Evolutionary conservation across 2,113 vertebrate species (phyloP), one percentile per base, ranked within the genome.

Genomic region (Gavia stellata): DNA sequence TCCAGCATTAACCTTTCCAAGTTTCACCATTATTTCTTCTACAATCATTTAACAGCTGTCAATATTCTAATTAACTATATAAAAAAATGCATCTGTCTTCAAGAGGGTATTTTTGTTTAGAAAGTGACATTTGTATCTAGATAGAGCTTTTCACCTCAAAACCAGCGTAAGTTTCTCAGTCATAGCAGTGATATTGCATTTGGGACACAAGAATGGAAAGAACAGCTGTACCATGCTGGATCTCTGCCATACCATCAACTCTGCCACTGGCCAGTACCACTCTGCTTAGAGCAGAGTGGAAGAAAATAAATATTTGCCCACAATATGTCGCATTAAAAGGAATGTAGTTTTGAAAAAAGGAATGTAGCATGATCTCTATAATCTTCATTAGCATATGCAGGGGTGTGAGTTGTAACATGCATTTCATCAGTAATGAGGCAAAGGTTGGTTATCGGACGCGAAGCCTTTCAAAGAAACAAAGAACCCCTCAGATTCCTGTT

Each of bases 91-190:
- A 72, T 34, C 72, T 63, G 50, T 81, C 82, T 73, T 91, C 21
- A 58, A 25, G 73, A 94, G 44, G 36, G 12, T 44, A 12, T 78
- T 63, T 31, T 31, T 42, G 40, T 84, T 94, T 26, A n/a, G n/a
- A 96, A 97, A 95, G 66, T 49, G 3, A 79, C 87, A 56, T 4
- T 66, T 88, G 25, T 87, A 40, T 80, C 45, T 86, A 68, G 59
- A 94, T 72, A 66, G 34, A 85, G 31, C 28, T 95, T 93, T 96
- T 95, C 78, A 89, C 74, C 81, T 95, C 55, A 86, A 74, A 88
- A 92, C 2, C 26, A 50, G 15, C 70, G 20, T 40, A 81, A 59
- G 81, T 84, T 75, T 65, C 47, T 45, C 36, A 72, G 2, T 40
- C 18, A 9, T 26, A 78, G 9, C 20, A 82, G n/a, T n/a, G 11